Evolutionary conservation across 2,113 vertebrate genomes (phyloP).

Genomic region (Onychostoma macrolepis): DNA sequence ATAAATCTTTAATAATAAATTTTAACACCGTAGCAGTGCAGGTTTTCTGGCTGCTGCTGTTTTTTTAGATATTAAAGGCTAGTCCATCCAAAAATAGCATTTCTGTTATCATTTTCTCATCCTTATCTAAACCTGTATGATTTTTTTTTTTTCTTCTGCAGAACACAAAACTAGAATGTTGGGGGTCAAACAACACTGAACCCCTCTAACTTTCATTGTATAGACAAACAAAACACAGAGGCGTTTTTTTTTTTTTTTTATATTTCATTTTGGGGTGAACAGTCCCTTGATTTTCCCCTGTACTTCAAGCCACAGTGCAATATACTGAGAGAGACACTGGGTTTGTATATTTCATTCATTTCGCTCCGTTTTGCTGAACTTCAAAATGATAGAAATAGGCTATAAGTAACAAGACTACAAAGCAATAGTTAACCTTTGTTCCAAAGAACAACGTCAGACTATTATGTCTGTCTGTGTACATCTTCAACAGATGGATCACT

Average conservation of each 20-base stretch:
- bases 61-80: not conserved
- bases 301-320: not conserved
- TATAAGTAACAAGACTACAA: not conserved
- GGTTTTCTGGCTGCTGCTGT: not conserved
- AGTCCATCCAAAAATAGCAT: not conserved
- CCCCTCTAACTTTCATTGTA: not conserved
- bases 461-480: constrained; percentile 15
- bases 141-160: not conserved
- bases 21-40: not conserved
- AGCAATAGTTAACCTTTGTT: constrained; percentile 27
- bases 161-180: not conserved
- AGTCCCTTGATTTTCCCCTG: not conserved
- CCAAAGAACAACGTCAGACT: not conserved
- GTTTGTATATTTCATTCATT: not conserved
- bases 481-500: not conserved
- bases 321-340: not conserved
- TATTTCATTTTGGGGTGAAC: not conserved
- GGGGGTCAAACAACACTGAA: not conserved
- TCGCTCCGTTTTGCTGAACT: not conserved
- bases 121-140: not conserved
- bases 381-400: not conserved
- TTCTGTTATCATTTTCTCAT: not conserved
- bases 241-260: no score
- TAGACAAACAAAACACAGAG: no score
- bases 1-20: not conserved